Percentiles rank a stretch among this genome's conserved stretches.
phyloP scores from a whole-genome alignment of 2,113 vertebrate genomes.

The Geothlypis trichas region DNA sequence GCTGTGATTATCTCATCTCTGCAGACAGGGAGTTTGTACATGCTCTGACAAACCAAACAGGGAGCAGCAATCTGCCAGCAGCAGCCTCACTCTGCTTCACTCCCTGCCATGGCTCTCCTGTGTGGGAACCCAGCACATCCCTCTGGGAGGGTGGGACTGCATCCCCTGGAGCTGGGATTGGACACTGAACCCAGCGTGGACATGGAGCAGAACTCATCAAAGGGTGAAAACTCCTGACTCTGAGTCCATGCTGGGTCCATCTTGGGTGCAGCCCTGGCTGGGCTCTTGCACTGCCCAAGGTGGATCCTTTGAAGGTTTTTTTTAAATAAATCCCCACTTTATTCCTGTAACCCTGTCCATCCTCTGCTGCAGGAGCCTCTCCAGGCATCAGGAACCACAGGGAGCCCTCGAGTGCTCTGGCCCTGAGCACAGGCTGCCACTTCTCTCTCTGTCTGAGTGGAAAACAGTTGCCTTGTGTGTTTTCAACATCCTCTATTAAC shows the following conservation, averaged over 20 bases:
- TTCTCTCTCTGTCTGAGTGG: background rate
- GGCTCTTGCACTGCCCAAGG: background rate
- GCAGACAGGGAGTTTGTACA: background rate
- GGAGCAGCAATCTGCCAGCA: background rate
- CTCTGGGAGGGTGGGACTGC: background rate
- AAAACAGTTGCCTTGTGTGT: conserved; percentile 18
- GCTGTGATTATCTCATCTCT: conserved; percentile 18
- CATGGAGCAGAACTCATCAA: background rate
- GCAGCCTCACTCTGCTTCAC: background rate
- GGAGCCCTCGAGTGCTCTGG: background rate
- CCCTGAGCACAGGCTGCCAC: background rate
- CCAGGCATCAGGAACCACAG: background rate
- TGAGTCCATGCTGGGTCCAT: background rate
- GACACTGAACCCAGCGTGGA: background rate
- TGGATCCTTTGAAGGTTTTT: background rate
- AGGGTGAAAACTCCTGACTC: background rate
- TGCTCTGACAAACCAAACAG: background rate
- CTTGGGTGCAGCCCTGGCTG: background rate
- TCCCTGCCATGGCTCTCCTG: background rate
- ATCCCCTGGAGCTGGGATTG: background rate
- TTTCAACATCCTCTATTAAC: conserved; percentile 43
- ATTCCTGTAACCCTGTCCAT: fast-evolving
- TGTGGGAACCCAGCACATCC: no score
- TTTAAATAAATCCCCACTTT: background rate
- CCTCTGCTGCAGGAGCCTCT: background rate